phyloP scores from a whole-genome alignment of 2,113 vertebrate genomes.

The Carassius gibelio region DNA sequence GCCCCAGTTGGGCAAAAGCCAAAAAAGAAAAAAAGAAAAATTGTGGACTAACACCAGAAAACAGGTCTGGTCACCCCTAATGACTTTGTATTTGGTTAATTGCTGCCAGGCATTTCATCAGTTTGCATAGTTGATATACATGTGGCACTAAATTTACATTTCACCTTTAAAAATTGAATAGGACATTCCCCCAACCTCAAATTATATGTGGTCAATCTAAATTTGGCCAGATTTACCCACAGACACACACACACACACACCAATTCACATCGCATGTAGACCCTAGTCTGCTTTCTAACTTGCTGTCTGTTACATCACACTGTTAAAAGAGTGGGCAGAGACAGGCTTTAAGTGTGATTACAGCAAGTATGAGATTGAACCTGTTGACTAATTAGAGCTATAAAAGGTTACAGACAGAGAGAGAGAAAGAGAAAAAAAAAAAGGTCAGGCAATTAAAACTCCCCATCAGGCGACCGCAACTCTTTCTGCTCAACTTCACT shows the following conservation, averaged over 20 bases:
- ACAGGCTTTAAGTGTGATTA: constrained; percentile 33
- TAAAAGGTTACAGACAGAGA: constrained; percentile 53
- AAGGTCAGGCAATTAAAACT: constrained; percentile 54
- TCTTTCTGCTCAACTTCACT: constrained; percentile 15
- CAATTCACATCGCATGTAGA: not conserved
- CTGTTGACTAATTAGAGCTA: constrained; percentile 50
- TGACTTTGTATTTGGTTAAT: not conserved
- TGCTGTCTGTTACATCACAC: constrained; percentile 50
- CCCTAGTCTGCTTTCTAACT: constrained; percentile 6
- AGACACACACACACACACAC: constrained; percentile 1
- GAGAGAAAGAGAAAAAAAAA: not conserved
- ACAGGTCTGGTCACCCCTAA: not conserved
- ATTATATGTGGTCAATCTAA: not conserved
- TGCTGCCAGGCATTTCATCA: not conserved
- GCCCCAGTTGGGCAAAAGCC: not conserved
- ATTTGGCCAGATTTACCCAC: not conserved
- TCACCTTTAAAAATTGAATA: not conserved
- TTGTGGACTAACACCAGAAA: not conserved
- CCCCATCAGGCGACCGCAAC: constrained; percentile 10
- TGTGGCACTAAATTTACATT: not conserved
- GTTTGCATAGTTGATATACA: constrained; percentile 5
- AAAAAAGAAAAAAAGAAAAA: not conserved
- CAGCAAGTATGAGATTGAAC: constrained; percentile 38
- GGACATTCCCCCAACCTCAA: too few relatives aligned
- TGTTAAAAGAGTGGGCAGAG: constrained; percentile 42